phyloP scores from a whole-genome alignment of 2,888 invertebrate species.

The Zygaena filipendulae region DNA sequence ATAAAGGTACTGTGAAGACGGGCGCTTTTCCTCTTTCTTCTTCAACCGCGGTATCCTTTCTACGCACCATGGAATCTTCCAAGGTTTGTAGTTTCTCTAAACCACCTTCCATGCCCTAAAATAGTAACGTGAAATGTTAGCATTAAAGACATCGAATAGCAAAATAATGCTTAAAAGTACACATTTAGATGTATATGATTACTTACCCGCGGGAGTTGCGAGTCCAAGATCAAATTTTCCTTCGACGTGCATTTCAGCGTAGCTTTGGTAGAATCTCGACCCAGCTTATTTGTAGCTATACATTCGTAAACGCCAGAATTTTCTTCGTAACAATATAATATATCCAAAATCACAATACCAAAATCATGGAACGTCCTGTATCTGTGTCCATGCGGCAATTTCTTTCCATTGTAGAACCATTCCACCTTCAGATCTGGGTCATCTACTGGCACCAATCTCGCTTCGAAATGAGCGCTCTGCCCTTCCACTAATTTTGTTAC shows the following conservation, averaged over 20 bases:
- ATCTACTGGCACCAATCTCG: conserved; percentile 90
- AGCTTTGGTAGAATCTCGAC: conserved; percentile 87
- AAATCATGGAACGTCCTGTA: conserved; percentile 98
- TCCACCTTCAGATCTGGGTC: conserved; percentile 95
- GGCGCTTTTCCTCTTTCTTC: conserved; percentile 88
- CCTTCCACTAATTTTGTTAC: conserved; percentile 91
- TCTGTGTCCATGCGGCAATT: conserved; percentile 93
- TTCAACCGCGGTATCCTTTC: conserved; percentile 75
- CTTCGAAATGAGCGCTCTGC: conserved; percentile 94
- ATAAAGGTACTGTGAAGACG: conserved; percentile 88
- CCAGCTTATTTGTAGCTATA: conserved; percentile 91
- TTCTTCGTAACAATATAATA: conserved; percentile 95
- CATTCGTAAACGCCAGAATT: conserved; percentile 96
- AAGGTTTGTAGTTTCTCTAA: conserved; percentile 92
- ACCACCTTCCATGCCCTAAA: conserved; percentile 92
- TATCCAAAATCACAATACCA: conserved; percentile 95
- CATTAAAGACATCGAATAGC: too few relatives aligned
- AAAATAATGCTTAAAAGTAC: conserved; percentile 1
- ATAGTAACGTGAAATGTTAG: too few relatives aligned
- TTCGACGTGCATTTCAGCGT: conserved; percentile 88
- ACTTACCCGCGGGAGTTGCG: conserved; percentile 88
- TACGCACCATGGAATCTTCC: conserved; percentile 88
- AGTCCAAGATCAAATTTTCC: conserved; percentile 89
- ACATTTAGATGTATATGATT: too few relatives aligned
- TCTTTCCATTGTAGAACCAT: conserved; percentile 95